These are phyloP conservation scores for Eulemur rubriventer DNA, from an alignment of 2,797 vertebrate genomes.

Conservation along the genomic window DNA sequence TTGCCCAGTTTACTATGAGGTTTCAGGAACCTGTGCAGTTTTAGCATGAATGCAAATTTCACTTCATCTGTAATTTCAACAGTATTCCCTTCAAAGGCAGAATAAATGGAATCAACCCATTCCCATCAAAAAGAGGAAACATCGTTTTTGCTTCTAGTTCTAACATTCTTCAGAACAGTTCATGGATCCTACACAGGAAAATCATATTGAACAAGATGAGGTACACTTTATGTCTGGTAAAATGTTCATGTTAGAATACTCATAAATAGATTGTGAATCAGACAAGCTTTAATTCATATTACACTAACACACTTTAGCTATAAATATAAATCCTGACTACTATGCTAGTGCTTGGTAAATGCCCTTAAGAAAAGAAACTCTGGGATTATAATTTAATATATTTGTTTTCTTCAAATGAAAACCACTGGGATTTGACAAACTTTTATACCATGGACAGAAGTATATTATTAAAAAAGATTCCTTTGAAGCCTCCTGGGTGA, in stretches of 20 bases:
- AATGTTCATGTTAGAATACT: background rate
- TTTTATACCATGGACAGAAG: background rate
- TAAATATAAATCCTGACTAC: background rate
- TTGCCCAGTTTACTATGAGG: background rate
- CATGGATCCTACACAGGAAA: background rate
- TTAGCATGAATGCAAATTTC: background rate
- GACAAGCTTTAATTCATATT: background rate
- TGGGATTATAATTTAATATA: background rate
- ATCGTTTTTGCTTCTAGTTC: background rate
- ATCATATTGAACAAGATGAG: background rate
- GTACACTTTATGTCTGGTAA: background rate
- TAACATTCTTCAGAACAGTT: background rate
- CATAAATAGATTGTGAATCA: background rate
- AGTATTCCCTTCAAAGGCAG: background rate
- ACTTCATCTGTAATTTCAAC: background rate
- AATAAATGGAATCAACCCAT: background rate
- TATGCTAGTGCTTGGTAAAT: background rate
- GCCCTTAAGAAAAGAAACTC: background rate
- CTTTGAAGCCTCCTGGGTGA: background rate
- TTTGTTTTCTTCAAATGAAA: background rate
- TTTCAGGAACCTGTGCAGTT: background rate
- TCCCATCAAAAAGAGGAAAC: background rate
- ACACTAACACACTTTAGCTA: background rate
- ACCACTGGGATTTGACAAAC: background rate
- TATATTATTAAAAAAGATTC: slow-evolving; percentile 22